A percentile compares a stretch with the other conserved stretches of the same genome.
Evolutionary conservation across 2,113 vertebrate genomes (phyloP).

Genomic region (Silurus meridionalis): DNA sequence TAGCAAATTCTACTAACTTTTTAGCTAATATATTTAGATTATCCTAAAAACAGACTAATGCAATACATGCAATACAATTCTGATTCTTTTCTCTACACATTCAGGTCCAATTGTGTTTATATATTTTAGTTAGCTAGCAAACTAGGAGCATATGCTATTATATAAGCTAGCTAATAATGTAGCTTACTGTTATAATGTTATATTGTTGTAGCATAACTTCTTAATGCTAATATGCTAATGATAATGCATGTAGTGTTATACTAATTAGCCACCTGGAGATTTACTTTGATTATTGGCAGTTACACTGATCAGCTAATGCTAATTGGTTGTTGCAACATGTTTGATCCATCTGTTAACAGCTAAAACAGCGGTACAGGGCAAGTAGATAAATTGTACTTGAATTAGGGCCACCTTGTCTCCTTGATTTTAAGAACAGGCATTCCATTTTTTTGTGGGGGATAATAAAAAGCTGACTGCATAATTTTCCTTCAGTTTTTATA

Average conservation of each 20-base stretch:
- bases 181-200: not conserved
- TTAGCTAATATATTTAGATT: not conserved
- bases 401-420: not conserved
- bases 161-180: not conserved
- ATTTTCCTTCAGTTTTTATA: not conserved
- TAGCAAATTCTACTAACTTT: not conserved
- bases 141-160: not conserved
- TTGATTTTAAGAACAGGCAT: not conserved
- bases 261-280: not conserved
- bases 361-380: not conserved
- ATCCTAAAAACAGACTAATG: not conserved
- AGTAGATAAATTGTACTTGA: not conserved
- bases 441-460: not conserved
- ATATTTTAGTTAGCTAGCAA: not conserved
- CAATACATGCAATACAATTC: not conserved
- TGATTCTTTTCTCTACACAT: not conserved
- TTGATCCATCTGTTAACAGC: not conserved
- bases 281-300: not conserved
- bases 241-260: not conserved
- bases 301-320: constrained; percentile 1
- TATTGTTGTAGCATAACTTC: not conserved
- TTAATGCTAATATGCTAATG: not conserved
- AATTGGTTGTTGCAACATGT: not conserved
- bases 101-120: not conserved
- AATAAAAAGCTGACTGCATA: not conserved